Conservation (phyloP, 2,797 vertebrate genomes). For the Hippoglossus hippoglossus region DNA sequence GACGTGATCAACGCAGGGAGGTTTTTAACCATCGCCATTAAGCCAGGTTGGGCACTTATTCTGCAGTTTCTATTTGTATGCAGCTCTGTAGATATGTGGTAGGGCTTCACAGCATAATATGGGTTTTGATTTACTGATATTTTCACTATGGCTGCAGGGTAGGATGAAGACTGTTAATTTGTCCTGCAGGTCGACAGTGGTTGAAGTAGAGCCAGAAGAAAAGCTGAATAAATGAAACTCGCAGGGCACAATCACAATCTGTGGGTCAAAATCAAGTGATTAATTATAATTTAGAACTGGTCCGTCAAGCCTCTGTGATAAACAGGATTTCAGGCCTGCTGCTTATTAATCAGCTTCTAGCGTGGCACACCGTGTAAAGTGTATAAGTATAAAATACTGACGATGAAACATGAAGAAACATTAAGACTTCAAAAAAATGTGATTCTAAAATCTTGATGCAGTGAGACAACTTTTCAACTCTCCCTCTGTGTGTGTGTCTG, state of each 20-base stretch:
- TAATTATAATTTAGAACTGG: constrained; percentile 80
- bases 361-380: constrained; percentile 20
- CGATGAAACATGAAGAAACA: constrained; percentile 18
- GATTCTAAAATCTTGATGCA: constrained; percentile 33
- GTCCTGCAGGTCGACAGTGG: constrained; percentile 81
- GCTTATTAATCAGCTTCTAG: constrained; percentile 72
- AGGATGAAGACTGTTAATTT: constrained; percentile 81
- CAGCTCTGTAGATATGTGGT: constrained; percentile 67
- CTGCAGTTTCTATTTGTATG: constrained; percentile 73
- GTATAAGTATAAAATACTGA: constrained; percentile 2
- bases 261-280: constrained; percentile 83
- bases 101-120: constrained; percentile 72
- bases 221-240: constrained; percentile 81
- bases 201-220: constrained; percentile 76
- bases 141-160: constrained; percentile 83
- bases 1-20: constrained; percentile 7
- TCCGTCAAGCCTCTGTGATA: constrained; percentile 77
- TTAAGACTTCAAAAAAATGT: no score
- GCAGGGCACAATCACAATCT: constrained; percentile 80
- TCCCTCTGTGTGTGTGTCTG: constrained; percentile 34
- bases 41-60: constrained; percentile 38
- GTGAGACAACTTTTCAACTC: constrained; percentile 58
- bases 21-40: constrained; percentile 31
- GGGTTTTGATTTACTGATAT: constrained; percentile 83
- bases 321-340: constrained; percentile 72